Evolutionary conservation across 2,888 invertebrate species (phyloP), one percentile per base, ranked within the genome.

Genomic region (Hirtodrosophila duncani): DNA sequence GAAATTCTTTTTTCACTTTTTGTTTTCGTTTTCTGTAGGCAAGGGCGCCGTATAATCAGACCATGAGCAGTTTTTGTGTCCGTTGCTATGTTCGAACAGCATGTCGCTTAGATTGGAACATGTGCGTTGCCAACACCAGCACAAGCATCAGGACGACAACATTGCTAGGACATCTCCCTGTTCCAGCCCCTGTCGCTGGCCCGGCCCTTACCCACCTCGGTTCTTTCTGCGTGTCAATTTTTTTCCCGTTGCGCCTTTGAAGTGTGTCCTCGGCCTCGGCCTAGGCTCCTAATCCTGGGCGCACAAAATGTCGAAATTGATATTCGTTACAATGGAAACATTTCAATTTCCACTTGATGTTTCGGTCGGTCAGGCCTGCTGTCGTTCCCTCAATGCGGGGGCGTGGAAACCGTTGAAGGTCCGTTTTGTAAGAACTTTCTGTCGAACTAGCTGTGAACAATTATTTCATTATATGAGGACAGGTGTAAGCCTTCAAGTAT

Each of bases 61-160:
- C 69, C 77, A 64, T 74, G 74, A 74, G 78, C 78, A 78, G 74
- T 74, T 77, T 60, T 74, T 74, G 62, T 63, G 62, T 61, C 50
- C 57, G 55, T 60, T 58, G 33, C 52, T 52, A 41, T 53, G 57
- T 67, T n/a, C n/a, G n/a, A n/a, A n/a, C n/a, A n/a, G n/a, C n/a
- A n/a, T n/a, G n/a, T 71, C 55, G 64, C 65, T 68, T 81, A 63
- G 67, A 75, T 79, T 79, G 70, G 65, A 72, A 74, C 75, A 72
- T 80, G 72, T 82, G 81, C 79, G 79, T 81, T 70, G 67, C 62
- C 67, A 67, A 70, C 65, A 67, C 69, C 67, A 63, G 51, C 30
- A 46, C 14, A 29, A 31, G 43, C 58, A 45, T 20, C 34, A 26
- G 41, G 55, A 69, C 67, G 61, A 74, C 70, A 59, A 49, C 33